Evolutionary conservation across 1,140 invertebrate species (phyloP).

Genomic region (Orussus abietinus): DNA sequence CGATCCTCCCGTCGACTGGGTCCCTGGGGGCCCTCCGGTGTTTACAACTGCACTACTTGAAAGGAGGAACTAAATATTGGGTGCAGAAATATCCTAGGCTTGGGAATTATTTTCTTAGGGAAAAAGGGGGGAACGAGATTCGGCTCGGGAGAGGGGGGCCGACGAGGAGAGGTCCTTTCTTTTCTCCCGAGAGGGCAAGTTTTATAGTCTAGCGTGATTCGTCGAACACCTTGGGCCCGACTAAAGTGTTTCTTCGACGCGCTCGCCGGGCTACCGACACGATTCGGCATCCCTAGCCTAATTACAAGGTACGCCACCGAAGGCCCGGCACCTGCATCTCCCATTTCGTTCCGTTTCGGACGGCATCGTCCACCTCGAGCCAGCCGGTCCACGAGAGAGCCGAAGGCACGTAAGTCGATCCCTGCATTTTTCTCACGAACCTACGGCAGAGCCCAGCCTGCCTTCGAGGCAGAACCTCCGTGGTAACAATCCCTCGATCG

Average conservation of each 20-base stretch:
- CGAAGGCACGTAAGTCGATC: slow-evolving; percentile 3
- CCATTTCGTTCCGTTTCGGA: slow-evolving; percentile 9
- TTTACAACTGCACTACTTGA: too few relatives aligned
- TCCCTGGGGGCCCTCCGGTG: too few relatives aligned
- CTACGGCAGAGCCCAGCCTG: neutral
- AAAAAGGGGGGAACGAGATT: too few relatives aligned
- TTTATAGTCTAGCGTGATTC: neutral
- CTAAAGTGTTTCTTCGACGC: slow-evolving; percentile 25
- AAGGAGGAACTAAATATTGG: too few relatives aligned
- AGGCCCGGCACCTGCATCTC: slow-evolving; percentile 7
- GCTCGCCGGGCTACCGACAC: slow-evolving; percentile 28
- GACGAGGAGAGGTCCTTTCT: too few relatives aligned
- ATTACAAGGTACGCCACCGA: slow-evolving; percentile 27
- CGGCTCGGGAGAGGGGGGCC: too few relatives aligned
- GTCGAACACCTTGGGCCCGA: slow-evolving; percentile 14
- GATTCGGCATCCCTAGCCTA: slow-evolving; percentile 35
- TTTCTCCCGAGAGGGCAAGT: too few relatives aligned
- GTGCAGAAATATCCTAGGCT: too few relatives aligned
- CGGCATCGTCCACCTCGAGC: slow-evolving; percentile 4
- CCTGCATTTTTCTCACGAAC: neutral
- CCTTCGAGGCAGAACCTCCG: too few relatives aligned
- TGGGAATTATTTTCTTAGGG: too few relatives aligned
- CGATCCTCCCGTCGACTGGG: too few relatives aligned
- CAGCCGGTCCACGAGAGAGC: slow-evolving; percentile 1
- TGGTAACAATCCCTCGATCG: too few relatives aligned